Conservation (phyloP, 2,888 invertebrate species). For the Lepidonotus clava region DNA sequence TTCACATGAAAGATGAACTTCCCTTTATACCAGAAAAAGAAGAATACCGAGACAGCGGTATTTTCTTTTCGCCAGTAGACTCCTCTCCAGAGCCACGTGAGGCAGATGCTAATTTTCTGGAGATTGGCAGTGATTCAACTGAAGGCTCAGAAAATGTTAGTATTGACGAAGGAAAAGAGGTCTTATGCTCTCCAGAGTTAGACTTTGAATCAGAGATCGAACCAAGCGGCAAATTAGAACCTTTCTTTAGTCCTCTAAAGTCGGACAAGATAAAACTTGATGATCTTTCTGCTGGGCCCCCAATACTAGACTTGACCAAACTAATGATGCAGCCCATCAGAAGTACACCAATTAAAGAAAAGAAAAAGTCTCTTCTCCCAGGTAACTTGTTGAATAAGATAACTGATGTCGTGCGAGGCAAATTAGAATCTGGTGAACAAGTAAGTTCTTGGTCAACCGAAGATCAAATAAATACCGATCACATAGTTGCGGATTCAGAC, state of each 20-base stretch:
- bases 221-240: not conserved
- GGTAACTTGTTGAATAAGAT: not conserved
- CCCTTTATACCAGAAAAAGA: conserved; percentile 7
- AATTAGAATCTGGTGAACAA: not conserved
- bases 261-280: not conserved
- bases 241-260: not conserved
- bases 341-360: not conserved
- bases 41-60: conserved; percentile 8
- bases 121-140: conserved; percentile 33
- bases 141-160: conserved; percentile 26
- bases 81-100: conserved; percentile 30
- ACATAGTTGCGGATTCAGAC: not conserved
- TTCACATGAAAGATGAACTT: not conserved
- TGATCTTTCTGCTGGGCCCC: conserved; percentile 15
- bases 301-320: not conserved
- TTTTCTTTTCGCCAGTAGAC: conserved; percentile 13
- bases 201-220: not conserved
- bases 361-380: not conserved
- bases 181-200: conserved; percentile 10
- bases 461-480: not conserved
- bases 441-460: not conserved
- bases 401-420: not conserved
- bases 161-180: not conserved
- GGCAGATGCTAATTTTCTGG: conserved; percentile 38
- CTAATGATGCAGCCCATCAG: conserved; percentile 37